Evolutionary conservation across 2,888 invertebrate species (phyloP).

Genomic region (Calameuta idolon): DNA sequence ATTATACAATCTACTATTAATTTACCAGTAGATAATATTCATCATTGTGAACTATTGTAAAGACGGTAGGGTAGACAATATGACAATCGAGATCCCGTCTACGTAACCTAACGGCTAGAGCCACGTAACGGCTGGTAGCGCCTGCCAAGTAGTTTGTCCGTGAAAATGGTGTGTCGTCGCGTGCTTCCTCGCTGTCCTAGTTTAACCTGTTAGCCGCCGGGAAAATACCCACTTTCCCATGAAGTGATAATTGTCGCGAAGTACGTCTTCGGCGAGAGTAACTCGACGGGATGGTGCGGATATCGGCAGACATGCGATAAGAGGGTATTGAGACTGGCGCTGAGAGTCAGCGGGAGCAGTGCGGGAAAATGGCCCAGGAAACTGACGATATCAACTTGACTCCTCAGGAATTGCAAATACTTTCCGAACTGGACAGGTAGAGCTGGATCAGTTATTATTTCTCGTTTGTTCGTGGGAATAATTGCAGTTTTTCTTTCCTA

Average conservation of each 20-base stretch:
- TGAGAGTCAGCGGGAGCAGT: neutral
- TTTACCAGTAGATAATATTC: neutral
- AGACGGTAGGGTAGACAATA: neutral
- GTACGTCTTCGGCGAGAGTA: constrained; percentile 12
- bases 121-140: neutral
- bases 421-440: constrained; percentile 90
- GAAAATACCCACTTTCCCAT: constrained; percentile 19
- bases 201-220: constrained; percentile 46
- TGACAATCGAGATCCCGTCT: neutral
- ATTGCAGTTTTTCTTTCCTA: neutral
- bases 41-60: neutral
- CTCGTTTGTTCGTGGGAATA: neutral
- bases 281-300: constrained; percentile 21
- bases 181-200: constrained; percentile 44
- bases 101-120: neutral
- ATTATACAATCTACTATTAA: neutral
- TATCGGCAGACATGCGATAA: constrained; percentile 4
- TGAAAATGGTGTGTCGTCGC: constrained; percentile 48
- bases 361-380: constrained; percentile 69
- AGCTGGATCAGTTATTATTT: constrained; percentile 14
- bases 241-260: constrained; percentile 10
- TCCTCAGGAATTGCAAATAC: constrained; percentile 85
- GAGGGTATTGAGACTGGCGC: neutral
- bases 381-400: constrained; percentile 80
- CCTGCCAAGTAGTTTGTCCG: constrained; percentile 24